These are phyloP conservation scores for Atlantisia rogersi DNA, from an alignment of 2,113 vertebrate genomes.

Conservation along the genomic window DNA sequence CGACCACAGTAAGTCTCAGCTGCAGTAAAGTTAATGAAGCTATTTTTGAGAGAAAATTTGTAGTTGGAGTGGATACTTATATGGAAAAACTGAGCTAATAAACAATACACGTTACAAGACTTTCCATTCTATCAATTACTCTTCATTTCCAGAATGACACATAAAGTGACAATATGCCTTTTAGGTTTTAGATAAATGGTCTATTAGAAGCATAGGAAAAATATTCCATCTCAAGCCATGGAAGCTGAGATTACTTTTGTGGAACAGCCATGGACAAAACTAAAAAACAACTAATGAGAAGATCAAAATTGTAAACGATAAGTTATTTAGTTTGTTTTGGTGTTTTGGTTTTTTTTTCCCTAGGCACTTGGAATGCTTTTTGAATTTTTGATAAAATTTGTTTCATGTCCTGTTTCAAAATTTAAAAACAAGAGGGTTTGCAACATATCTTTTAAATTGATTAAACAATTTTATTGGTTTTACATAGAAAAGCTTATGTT, in stretches of 20 bases:
- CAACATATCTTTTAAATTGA: neutral
- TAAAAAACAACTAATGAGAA: neutral
- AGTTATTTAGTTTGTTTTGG: neutral
- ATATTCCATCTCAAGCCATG: neutral
- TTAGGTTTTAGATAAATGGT: neutral
- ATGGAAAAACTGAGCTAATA: neutral
- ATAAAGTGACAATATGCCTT: neutral
- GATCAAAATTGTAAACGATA: neutral
- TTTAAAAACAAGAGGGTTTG: neutral
- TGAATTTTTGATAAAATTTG: neutral
- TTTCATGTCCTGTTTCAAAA: neutral
- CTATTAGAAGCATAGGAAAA: neutral
- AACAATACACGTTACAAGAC: neutral
- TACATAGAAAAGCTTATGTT: neutral
- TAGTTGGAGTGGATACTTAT: neutral
- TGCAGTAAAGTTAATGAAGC: neutral
- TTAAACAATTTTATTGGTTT: neutral
- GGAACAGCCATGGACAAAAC: neutral
- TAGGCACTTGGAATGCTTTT: neutral
- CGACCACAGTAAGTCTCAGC: neutral
- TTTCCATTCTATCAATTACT: neutral
- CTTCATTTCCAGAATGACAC: neutral
- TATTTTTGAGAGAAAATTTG: neutral
- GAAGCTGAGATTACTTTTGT: neutral
- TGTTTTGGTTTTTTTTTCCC: rapidly evolving